Base-by-base conservation (phyloP, 2,797 vertebrate species). In the Taenioides sp. region DNA sequence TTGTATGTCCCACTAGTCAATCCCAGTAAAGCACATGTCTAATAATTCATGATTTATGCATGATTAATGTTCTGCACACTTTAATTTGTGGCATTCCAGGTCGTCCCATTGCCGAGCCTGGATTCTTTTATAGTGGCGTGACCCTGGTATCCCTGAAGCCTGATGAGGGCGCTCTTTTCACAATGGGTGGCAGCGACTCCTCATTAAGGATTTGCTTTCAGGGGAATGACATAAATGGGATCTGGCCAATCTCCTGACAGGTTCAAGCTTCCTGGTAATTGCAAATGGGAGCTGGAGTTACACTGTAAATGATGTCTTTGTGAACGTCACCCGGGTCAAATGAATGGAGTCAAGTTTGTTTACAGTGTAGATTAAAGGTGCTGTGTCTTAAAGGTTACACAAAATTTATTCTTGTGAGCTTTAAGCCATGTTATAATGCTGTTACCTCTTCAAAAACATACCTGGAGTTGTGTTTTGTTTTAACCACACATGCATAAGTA, bases 211-310 rank as follows among this genome's bases (percentile, higher is more conserved):
- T 76, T 77, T 71, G 74, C 83, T 90, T 85, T 84, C 84, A 71
- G 79, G 82, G 88, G 89, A 88, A 84, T 82, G 83, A 80, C 80
- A 84, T 87, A 88, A 88, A 92, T 87, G 83, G 78, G 86, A 90
- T 88, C 84, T 85, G 84, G 85, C 74, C 86, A 89, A 90, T 92
- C 89, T 90, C 88, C 79, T 84, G 84, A 84, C 84, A 73, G 82
- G 80, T 88, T 92, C 86, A 88, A 87, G 82, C 87, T 84, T 80
- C 84, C 84, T 78, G 54, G 69, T 87, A 90, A 89, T 87, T 89
- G 87, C 82, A 87, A 88, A 89, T 81, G 82, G 84, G 84, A 90
- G 82, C 86, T 80, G 72, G 81, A 85, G 76, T 61, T 63, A 69
- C 67, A 49, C 67, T 78, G 75, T 88, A 82, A 85, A 82, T 84